These are phyloP conservation scores for Pegea sp. DNA, from an alignment of 23 tunicate species.

Conservation along the genomic window DNA sequence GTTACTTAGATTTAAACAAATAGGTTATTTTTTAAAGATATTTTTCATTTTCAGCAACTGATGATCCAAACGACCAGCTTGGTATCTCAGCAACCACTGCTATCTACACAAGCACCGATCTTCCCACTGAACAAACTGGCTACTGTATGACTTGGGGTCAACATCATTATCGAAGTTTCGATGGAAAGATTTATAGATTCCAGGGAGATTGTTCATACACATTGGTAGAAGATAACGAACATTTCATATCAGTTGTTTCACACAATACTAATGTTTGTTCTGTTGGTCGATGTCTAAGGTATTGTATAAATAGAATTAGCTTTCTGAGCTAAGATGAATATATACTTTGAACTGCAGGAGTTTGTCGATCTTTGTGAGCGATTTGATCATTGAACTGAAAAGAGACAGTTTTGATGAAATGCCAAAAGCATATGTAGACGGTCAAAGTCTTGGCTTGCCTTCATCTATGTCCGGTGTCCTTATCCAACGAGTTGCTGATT, in stretches of 20 bases:
- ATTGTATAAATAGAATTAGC: not conserved
- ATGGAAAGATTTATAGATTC: slow-evolving; percentile 73
- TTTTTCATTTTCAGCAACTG: slow-evolving; percentile 38
- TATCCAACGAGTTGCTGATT: slow-evolving; percentile 91
- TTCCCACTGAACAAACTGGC: slow-evolving; percentile 81
- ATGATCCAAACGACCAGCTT: slow-evolving; percentile 67
- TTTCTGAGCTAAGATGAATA: not conserved
- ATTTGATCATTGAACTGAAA: slow-evolving; percentile 54
- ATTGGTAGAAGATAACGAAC: slow-evolving; percentile 52
- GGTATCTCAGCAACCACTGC: slow-evolving; percentile 81
- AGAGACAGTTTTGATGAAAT: slow-evolving; percentile 36
- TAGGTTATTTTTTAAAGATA: no score
- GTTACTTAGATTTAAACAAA: no score
- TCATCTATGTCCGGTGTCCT: slow-evolving; percentile 84
- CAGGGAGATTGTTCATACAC: slow-evolving; percentile 84
- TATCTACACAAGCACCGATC: slow-evolving; percentile 43
- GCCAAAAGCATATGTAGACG: slow-evolving; percentile 75
- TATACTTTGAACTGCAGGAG: no score
- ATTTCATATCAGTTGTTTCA: slow-evolving; percentile 48
- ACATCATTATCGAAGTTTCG: slow-evolving; percentile 95
- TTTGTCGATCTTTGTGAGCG: slow-evolving; percentile 54
- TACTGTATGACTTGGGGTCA: slow-evolving; percentile 98
- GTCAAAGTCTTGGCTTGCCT: slow-evolving; percentile 40
- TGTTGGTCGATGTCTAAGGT: slow-evolving; percentile 39
- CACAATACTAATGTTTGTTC: slow-evolving; percentile 44